Base-by-base conservation (phyloP, 2,888 invertebrate genomes). In the Philereme vetulata region DNA sequence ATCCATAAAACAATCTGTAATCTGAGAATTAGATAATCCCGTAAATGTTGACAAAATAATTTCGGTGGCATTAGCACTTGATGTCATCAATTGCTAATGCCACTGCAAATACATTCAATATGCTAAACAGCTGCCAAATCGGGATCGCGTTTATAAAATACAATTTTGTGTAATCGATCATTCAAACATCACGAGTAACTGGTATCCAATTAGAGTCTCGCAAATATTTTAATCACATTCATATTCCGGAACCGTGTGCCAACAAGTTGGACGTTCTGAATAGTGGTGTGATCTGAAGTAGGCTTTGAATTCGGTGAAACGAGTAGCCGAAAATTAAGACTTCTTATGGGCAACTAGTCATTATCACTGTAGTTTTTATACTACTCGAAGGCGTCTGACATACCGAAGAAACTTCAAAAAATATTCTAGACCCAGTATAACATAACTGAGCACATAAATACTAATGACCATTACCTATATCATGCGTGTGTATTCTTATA, bases 211-310 rank as follows among this genome's bases (percentile, higher is more conserved):
- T 66, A 62, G 54, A 50, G 49, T 56, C 10, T 53, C 43, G 59
- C 64, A 64, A 61, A 61, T 59, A 64, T 64, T 64, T 64, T 64
- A 55, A 65, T 65, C 65, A 65, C 62, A 60, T 59, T 56, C 58
- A 62, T 62, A 56, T 58, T 56, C 50, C 36, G 34, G 48, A 56
- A 44, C 56, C 51, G 46, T 36, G 32, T 43, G 53, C 60, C 56
- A 60, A 57, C 56, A 63, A 60, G 60, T 60, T 63, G 56, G 60
- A 54, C 52, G 49, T 48, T 53, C 42, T 7, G 21, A 7, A 6
- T 62, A 62, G 58, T 11, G 58, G 45, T 58, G 58, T 42, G 51
- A 11, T n/a, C 2, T 35, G 3, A 21, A 21, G 21, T 49, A 8
- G n/a, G 4, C 8, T 7, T 38, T n/a, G 9, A 7, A n/a, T 46